These are phyloP conservation scores for Progne subis DNA, from an alignment of 2,113 vertebrate genomes.

Conservation along the genomic window DNA sequence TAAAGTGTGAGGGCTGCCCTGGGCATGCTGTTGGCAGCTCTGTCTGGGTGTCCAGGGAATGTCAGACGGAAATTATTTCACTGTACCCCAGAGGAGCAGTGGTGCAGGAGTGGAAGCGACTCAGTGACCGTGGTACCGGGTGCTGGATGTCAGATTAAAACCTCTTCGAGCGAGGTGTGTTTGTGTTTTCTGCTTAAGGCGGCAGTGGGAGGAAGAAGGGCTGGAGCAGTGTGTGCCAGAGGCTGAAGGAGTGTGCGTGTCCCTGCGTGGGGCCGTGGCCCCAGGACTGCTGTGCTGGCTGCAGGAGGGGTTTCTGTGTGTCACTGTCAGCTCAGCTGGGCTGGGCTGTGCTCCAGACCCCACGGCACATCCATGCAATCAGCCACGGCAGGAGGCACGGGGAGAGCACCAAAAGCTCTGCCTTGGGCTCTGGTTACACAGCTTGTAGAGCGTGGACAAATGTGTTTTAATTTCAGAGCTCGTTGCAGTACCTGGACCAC, in stretches of 20 bases:
- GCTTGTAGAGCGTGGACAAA: background rate
- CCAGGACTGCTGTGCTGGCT: background rate
- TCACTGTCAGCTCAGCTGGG: background rate
- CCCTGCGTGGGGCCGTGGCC: background rate
- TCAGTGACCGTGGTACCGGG: accelerated
- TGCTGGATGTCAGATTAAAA: background rate
- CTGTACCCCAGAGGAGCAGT: background rate
- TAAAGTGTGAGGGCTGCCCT: background rate
- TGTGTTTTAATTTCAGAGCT: background rate
- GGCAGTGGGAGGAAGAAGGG: background rate
- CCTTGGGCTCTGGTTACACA: background rate
- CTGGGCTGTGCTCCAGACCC: background rate
- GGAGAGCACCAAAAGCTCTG: background rate
- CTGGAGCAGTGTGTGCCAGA: accelerated
- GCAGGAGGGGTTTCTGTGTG: no score
- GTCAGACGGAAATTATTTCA: background rate
- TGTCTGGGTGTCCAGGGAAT: accelerated
- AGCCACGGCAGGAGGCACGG: background rate
- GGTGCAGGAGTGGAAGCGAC: accelerated
- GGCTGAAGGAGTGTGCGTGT: background rate
- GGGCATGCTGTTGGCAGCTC: background rate
- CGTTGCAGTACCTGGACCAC: background rate
- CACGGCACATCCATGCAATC: accelerated
- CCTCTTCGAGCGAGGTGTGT: accelerated
- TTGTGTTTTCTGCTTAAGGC: background rate